Evolutionary conservation across 2,113 vertebrate genomes (phyloP).

Genomic region (Microcebus lehilahytsara): DNA sequence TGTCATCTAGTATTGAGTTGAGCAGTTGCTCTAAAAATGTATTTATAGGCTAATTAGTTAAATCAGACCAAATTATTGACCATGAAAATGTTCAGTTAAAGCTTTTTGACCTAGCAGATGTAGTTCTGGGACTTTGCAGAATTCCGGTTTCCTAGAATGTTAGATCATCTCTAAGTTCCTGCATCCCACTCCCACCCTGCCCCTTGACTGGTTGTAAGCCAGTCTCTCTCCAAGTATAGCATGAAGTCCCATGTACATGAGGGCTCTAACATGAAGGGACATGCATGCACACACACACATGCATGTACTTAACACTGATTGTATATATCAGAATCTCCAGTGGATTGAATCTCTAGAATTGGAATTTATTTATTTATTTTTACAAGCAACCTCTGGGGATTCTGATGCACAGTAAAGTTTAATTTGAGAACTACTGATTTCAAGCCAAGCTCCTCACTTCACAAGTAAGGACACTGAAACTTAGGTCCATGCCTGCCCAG

Average conservation of each 20-base stretch:
- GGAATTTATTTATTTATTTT: not conserved
- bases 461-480: not conserved
- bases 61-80: not conserved
- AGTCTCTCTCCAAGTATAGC: not conserved
- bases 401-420: not conserved
- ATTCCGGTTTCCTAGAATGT: not conserved
- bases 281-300: too few species aligned
- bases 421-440: not conserved
- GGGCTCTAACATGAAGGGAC: not conserved
- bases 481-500: not conserved
- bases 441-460: not conserved
- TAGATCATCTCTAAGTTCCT: not conserved
- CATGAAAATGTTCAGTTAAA: not conserved
- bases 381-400: not conserved
- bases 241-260: too few species aligned
- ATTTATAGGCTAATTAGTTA: not conserved
- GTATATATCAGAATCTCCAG: not conserved
- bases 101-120: not conserved
- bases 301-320: not conserved
- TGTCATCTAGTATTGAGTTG: not conserved
- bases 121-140: not conserved
- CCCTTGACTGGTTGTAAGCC: not conserved
- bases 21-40: not conserved
- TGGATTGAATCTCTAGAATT: not conserved
- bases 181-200: rapidly evolving